Evolutionary conservation across 2,888 invertebrate genomes (phyloP).

Genomic region (Pinctada fucata): DNA sequence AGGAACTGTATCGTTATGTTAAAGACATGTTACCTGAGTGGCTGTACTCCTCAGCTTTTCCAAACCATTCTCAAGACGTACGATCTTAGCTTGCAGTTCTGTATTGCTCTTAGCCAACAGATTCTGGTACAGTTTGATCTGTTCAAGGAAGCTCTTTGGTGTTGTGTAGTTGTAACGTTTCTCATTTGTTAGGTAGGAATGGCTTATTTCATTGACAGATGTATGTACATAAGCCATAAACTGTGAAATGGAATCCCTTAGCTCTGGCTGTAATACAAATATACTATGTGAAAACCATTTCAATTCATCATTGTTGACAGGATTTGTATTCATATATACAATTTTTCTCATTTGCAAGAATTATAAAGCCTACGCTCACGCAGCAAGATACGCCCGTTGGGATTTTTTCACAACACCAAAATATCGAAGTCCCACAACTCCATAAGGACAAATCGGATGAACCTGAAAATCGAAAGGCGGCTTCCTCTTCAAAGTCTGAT

Average conservation of each 20-base stretch:
- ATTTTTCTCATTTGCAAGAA: too few relatives aligned
- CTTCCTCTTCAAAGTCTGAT: too few relatives aligned
- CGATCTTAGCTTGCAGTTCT: slow-evolving; percentile 92
- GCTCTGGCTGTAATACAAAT: neutral
- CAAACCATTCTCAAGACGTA: slow-evolving; percentile 93
- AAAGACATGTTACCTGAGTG: slow-evolving; percentile 81
- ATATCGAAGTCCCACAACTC: too few relatives aligned
- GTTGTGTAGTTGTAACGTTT: slow-evolving; percentile 97
- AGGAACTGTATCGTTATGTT: too few relatives aligned
- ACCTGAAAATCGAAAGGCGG: too few relatives aligned
- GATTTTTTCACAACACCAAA: too few relatives aligned
- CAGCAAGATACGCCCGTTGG: too few relatives aligned
- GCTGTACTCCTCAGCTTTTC: slow-evolving; percentile 93
- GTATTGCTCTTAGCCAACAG: slow-evolving; percentile 88
- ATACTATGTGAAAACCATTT: neutral
- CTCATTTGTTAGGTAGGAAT: slow-evolving; percentile 91
- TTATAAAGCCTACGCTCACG: too few relatives aligned
- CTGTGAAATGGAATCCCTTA: slow-evolving; percentile 84
- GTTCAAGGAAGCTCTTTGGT: slow-evolving; percentile 96
- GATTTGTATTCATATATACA: too few relatives aligned
- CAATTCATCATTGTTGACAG: too few relatives aligned
- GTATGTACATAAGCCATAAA: slow-evolving; percentile 98
- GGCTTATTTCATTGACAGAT: slow-evolving; percentile 93
- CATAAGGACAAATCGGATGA: too few relatives aligned
- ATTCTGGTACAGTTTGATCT: slow-evolving; percentile 94